Evolutionary conservation across 2,888 invertebrate species (phyloP).

Genomic region (Leptinotarsa juncta): DNA sequence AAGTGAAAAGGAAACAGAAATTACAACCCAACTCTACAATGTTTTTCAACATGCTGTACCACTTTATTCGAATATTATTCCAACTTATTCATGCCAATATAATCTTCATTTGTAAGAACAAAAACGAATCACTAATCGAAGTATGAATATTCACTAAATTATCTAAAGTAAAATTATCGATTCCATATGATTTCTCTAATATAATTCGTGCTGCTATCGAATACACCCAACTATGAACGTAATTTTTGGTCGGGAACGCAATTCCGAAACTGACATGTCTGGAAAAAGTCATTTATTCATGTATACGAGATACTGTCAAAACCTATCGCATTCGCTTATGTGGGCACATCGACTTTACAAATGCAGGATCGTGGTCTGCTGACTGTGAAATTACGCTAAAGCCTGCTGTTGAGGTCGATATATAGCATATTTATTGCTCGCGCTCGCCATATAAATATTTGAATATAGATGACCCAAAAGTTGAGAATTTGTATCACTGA

Average conservation of each 20-base stretch:
- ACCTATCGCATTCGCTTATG: constrained; percentile 42
- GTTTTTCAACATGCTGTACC: too few species aligned
- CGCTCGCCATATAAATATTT: too few species aligned
- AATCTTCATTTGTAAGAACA: too few species aligned
- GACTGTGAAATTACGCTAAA: constrained; percentile 36
- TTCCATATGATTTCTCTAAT: neutral
- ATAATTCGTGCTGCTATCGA: constrained; percentile 12
- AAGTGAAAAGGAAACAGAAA: too few species aligned
- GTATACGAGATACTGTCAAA: constrained; percentile 45
- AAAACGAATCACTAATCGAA: too few species aligned
- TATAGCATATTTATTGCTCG: neutral
- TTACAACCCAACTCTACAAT: too few species aligned
- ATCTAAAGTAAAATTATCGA: neutral
- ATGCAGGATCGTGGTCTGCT: constrained; percentile 35
- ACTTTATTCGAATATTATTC: too few species aligned
- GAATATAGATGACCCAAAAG: too few species aligned
- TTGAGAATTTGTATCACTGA: too few species aligned
- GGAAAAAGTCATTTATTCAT: constrained; percentile 40
- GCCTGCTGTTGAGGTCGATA: constrained; percentile 31
- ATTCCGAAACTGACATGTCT: constrained; percentile 23
- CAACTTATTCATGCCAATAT: too few species aligned
- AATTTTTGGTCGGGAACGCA: constrained; percentile 27
- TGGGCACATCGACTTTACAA: constrained; percentile 33
- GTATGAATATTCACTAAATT: neutral
- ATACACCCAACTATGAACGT: constrained; percentile 33